phyloP scores from a whole-genome alignment of 2,113 vertebrate species.

The Catharus bicknelli region DNA sequence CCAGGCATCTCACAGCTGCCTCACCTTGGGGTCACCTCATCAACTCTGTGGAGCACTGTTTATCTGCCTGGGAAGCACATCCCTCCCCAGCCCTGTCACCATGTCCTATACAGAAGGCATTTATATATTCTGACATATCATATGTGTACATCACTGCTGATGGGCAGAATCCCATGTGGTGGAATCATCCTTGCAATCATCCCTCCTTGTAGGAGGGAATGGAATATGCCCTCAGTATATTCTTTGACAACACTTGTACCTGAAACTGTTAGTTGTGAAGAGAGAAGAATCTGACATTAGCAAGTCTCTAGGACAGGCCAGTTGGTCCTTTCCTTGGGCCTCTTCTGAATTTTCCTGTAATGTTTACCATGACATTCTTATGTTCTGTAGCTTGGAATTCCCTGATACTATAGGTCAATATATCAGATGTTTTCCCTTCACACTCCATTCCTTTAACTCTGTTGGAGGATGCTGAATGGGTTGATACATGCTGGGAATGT shows the following conservation, averaged over 20 bases:
- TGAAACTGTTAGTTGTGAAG: background rate
- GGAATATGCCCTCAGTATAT: background rate
- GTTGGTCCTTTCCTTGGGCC: background rate
- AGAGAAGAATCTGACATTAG: background rate
- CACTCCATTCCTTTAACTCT: background rate
- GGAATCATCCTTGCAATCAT: background rate
- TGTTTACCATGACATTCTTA: background rate
- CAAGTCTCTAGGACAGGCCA: background rate
- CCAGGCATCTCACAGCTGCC: background rate
- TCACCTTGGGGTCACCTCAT: background rate
- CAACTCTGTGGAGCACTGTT: background rate
- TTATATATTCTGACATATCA: accelerated
- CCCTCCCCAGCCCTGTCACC: background rate
- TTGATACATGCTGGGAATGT: background rate
- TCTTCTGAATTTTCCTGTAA: background rate
- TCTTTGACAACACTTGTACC: background rate
- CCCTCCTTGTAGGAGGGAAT: background rate
- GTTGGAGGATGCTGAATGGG: background rate
- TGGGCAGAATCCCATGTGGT: accelerated
- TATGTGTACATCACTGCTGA: background rate
- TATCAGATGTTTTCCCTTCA: background rate
- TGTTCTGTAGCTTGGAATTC: background rate
- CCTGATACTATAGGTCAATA: background rate
- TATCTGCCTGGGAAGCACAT: background rate
- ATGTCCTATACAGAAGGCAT: accelerated